Evolutionary conservation across 1,140 invertebrate genomes (phyloP), one percentile per base, ranked within the genome.

Genomic region (Leucophenga varia): DNA sequence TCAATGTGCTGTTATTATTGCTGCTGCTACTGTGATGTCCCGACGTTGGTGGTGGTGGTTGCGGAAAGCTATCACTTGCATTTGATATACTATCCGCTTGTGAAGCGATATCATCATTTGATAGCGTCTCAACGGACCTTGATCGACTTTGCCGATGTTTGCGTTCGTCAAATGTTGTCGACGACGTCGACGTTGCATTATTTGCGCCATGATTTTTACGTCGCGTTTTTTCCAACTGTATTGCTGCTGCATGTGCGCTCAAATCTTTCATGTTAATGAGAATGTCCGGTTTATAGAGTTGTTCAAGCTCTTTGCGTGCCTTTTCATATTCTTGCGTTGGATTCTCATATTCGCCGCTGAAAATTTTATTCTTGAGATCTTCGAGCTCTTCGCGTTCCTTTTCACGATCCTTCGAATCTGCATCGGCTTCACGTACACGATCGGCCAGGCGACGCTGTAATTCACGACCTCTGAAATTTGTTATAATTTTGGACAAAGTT

Each of bases 381-480:
- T 94, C 92, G 20, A 98, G 80, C 77, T 98, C 95, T 69, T 93
- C 90, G 56, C 87, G 87, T 76, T 98, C 96, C 64, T 88, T 86
- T 54, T 87, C 86, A 21, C 94, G 79, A 78, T 98, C 96, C 55
- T 90, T 84, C 8, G 84, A 86, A 79, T 99, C 96, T 5, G 82
- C 80, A 76, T 96, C 93, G 4, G 92, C 90, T 78, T 98, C 96
- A 52, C 93, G 86, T 37, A 95, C 90, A 49, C 95, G 80, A 63
- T 95, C 91, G 35, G 89, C 87, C 32, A 96, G 76, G n/a, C 95
- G 80, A 48, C 90, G 84, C 68, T 89, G 87, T 36, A 98, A 78
- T 69, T 94, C 91, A 76, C 93, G 87, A 22, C 93, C 91, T 58
- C 88, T 89, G 68, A 20, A 76, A 73, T 58, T n/a, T n/a, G n/a